Percentiles rank a stretch among this genome's conserved stretches.
Evolutionary conservation across 2,888 invertebrate genomes (phyloP).

Genomic region (Digitonthophagus gazella): DNA sequence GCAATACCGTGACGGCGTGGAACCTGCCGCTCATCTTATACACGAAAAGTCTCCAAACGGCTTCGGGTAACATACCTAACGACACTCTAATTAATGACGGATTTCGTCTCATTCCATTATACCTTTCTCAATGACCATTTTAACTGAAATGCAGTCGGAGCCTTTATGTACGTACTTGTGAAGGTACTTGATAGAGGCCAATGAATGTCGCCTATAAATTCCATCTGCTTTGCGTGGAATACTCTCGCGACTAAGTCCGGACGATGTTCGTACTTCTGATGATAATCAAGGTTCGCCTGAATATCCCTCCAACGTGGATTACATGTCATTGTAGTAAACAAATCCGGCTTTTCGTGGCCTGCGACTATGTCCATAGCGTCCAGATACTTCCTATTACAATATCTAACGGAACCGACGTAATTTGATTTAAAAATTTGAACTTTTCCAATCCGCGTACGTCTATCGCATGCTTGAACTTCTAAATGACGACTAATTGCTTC

Average conservation of each 20-base stretch:
- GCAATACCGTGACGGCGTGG: conserved; percentile 31
- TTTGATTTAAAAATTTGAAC: conserved; percentile 16
- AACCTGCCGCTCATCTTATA: neutral
- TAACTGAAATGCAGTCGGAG: neutral
- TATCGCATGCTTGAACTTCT: conserved; percentile 4
- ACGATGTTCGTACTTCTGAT: conserved; percentile 22
- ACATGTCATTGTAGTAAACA: conserved; percentile 32
- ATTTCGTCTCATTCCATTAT: neutral
- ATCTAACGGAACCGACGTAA: neutral
- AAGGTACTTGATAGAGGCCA: conserved; percentile 38
- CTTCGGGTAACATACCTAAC: conserved; percentile 4
- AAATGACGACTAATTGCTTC: conserved; percentile 2
- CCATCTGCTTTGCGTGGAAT: conserved; percentile 25
- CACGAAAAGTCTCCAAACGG: neutral
- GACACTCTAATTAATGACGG: conserved; percentile 1
- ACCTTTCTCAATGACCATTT: neutral
- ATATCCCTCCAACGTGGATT: conserved; percentile 31
- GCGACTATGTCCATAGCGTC: conserved; percentile 30
- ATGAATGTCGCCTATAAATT: conserved; percentile 28
- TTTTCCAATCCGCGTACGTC: conserved; percentile 21
- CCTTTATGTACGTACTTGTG: conserved; percentile 34
- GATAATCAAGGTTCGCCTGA: conserved; percentile 12
- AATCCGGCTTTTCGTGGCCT: conserved; percentile 26
- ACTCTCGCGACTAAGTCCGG: conserved; percentile 29
- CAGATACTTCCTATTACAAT: conserved; percentile 19